These are phyloP conservation scores for Samia ricini DNA, from an alignment of 1,140 invertebrate species.

Conservation along the genomic window DNA sequence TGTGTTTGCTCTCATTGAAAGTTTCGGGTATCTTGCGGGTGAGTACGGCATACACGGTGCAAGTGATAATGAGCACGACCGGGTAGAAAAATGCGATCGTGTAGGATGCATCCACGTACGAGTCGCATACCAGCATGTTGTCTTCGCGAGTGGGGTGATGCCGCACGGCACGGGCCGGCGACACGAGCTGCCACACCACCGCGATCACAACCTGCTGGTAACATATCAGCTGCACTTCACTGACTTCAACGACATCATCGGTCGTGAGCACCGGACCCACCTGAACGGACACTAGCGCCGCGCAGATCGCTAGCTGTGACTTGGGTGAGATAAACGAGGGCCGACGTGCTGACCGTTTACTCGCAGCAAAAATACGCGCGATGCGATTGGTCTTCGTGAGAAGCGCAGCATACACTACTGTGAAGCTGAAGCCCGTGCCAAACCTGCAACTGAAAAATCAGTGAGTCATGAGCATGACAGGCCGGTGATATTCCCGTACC, in stretches of 20 bases:
- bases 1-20: slow-evolving; percentile 97
- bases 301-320: slow-evolving; percentile 95
- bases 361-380: slow-evolving; percentile 92
- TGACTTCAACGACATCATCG: neutral
- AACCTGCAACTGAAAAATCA: slow-evolving; percentile 79
- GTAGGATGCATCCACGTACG: slow-evolving; percentile 90
- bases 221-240: neutral
- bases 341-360: slow-evolving; percentile 91
- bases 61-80: slow-evolving; percentile 90
- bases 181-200: slow-evolving; percentile 91
- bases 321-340: slow-evolving; percentile 95
- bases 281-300: slow-evolving; percentile 89
- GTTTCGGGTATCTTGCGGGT: slow-evolving; percentile 96
- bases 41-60: slow-evolving; percentile 93
- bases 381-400: slow-evolving; percentile 96
- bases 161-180: slow-evolving; percentile 90
- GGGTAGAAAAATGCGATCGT: slow-evolving; percentile 95
- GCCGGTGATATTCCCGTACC: neutral
- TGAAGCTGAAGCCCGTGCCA: slow-evolving; percentile 93
- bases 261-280: slow-evolving; percentile 60
- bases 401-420: slow-evolving; percentile 93
- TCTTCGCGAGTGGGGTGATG: slow-evolving; percentile 93
- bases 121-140: slow-evolving; percentile 93
- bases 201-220: slow-evolving; percentile 86
- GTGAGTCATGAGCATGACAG: neutral